phyloP scores from a whole-genome alignment of 2,113 vertebrate genomes.

The Ivindomyrus marchei region DNA sequence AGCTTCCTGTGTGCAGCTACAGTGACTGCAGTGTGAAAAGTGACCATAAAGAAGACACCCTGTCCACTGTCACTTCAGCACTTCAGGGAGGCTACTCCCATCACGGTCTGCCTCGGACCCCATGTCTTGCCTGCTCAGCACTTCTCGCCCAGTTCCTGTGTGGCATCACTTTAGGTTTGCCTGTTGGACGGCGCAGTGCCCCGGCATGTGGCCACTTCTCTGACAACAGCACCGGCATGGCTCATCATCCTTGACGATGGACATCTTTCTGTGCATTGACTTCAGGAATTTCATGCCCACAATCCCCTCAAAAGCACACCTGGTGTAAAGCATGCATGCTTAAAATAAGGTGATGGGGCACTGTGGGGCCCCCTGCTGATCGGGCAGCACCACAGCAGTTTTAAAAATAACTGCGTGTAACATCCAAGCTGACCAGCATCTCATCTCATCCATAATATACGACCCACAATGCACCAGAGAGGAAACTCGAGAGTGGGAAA shows the following conservation, averaged over 20 bases:
- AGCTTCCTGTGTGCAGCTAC: background rate
- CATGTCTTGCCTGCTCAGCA: conserved; percentile 21
- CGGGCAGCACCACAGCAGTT: background rate
- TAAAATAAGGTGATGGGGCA: background rate
- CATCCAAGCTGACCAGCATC: background rate
- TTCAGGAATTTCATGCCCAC: background rate
- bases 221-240: background rate
- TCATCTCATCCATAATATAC: background rate
- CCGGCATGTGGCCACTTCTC: background rate
- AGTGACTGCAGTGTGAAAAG: background rate
- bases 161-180: conserved; percentile 5
- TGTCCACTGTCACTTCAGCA: background rate
- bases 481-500: background rate
- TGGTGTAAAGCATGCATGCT: background rate
- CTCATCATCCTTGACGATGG: conserved; percentile 10
- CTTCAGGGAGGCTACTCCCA: background rate
- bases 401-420: background rate
- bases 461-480: background rate
- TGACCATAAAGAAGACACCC: background rate
- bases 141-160: background rate
- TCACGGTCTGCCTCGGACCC: conserved; percentile 16
- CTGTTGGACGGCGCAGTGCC: background rate
- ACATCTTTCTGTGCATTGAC: background rate
- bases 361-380: background rate
- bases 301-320: conserved; percentile 4